Conservation (phyloP, 2,113 vertebrate genomes). For the Tachuris rubrigastra region DNA sequence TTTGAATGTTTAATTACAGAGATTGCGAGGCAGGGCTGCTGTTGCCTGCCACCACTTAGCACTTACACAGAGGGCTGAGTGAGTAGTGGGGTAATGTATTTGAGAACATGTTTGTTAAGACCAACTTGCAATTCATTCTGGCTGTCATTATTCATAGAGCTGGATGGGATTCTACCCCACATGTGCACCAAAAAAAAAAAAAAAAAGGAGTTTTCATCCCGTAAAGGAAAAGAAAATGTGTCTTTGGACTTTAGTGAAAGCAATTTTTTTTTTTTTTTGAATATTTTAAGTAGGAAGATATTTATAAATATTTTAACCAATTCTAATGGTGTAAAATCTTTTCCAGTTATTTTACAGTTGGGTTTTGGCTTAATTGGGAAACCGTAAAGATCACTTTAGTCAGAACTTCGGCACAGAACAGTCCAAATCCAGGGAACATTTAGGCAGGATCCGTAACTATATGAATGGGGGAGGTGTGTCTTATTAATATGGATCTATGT, state of each 20-base stretch:
- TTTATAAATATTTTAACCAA: neutral
- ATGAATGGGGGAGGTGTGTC: neutral
- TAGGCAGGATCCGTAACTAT: neutral
- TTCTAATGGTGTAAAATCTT: neutral
- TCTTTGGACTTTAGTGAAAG: neutral
- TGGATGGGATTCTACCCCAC: neutral
- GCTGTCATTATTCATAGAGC: conserved; percentile 42
- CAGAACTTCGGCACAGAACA: neutral
- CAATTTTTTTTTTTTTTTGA: neutral
- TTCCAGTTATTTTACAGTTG: neutral
- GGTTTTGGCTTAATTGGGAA: neutral
- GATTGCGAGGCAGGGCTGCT: conserved; percentile 37
- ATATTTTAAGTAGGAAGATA: neutral
- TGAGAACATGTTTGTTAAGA: conserved; percentile 62
- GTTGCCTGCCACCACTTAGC: conserved; percentile 60
- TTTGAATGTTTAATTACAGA: conserved; percentile 71
- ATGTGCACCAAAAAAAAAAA: neutral
- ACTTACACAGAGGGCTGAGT: conserved; percentile 41
- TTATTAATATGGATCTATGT: conserved; percentile 37
- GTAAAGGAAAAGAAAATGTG: neutral
- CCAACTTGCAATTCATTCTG: conserved; percentile 50
- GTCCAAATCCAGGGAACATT: neutral
- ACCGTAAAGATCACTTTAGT: neutral
- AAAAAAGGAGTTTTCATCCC: neutral
- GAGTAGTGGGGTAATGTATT: conserved; percentile 37